Percentiles rank a stretch among this genome's conserved stretches.
phyloP scores from a whole-genome alignment of 2,797 vertebrate species.

The Emys orbicularis region DNA sequence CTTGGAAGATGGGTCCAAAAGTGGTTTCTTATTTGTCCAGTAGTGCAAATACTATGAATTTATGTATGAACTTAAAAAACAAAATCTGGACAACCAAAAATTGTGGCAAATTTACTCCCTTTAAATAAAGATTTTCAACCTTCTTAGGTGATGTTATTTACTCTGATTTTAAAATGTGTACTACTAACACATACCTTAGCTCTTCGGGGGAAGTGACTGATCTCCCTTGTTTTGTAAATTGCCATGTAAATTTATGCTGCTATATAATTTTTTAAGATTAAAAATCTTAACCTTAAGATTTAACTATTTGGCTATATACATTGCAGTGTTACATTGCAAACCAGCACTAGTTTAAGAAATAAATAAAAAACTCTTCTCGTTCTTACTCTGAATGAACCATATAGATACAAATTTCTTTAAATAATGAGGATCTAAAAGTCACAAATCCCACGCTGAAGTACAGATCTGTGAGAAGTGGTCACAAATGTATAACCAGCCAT shows the following conservation, averaged over 20 bases:
- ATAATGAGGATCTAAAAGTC: background rate
- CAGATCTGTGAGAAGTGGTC: background rate
- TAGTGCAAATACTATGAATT: background rate
- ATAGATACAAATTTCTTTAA: background rate
- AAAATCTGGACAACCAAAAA: background rate
- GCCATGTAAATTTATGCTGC: rapidly evolving
- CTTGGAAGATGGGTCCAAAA: background rate
- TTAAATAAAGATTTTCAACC: background rate
- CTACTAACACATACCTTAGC: background rate
- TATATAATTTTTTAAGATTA: background rate
- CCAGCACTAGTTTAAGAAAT: background rate
- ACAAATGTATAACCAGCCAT: background rate
- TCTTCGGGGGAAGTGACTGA: background rate
- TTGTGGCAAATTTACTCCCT: background rate
- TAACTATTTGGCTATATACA: background rate
- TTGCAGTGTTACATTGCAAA: background rate
- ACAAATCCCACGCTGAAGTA: background rate
- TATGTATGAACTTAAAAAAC: background rate
- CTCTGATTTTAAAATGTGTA: background rate
- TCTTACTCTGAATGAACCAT: background rate
- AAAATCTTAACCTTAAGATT: background rate
- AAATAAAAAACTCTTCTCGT: background rate
- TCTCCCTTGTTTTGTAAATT: background rate
- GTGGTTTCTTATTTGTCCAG: background rate
- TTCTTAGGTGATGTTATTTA: background rate